A percentile compares a stretch with the other conserved stretches of the same genome.
phyloP scores from a whole-genome alignment of 2,888 invertebrate species.

The Rhamnusium bicolor region DNA sequence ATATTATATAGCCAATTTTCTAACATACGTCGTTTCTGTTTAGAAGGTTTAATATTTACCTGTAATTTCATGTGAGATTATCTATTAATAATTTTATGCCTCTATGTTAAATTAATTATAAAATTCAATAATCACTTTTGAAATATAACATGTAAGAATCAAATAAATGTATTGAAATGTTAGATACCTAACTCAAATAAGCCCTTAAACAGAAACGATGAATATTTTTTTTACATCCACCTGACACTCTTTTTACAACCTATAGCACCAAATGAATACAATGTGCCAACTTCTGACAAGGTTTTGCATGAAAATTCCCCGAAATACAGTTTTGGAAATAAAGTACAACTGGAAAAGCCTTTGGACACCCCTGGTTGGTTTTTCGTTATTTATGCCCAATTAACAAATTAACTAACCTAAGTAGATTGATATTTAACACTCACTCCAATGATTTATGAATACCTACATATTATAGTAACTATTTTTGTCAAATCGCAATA shows the following conservation, averaged over 20 bases:
- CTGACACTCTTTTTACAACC: constrained; percentile 26
- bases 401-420: background rate
- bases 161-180: too few species aligned
- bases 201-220: background rate
- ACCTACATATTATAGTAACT: too few species aligned
- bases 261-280: constrained; percentile 72
- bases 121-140: too few species aligned
- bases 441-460: constrained; percentile 13
- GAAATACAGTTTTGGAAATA: constrained; percentile 80
- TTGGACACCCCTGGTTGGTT: constrained; percentile 75
- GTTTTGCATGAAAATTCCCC: constrained; percentile 74
- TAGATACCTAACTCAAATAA: background rate
- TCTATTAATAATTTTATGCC: too few species aligned
- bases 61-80: too few species aligned
- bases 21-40: too few species aligned
- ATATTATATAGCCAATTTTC: too few species aligned
- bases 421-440: too few species aligned
- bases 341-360: constrained; percentile 74
- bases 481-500: too few species aligned
- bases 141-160: too few species aligned
- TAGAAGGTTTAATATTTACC: too few species aligned
- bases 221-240: background rate
- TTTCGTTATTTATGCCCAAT: background rate
- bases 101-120: too few species aligned
- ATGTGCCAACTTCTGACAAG: constrained; percentile 74